Conservation (phyloP, 2,113 vertebrate species). For the Pardalotus punctatus region DNA sequence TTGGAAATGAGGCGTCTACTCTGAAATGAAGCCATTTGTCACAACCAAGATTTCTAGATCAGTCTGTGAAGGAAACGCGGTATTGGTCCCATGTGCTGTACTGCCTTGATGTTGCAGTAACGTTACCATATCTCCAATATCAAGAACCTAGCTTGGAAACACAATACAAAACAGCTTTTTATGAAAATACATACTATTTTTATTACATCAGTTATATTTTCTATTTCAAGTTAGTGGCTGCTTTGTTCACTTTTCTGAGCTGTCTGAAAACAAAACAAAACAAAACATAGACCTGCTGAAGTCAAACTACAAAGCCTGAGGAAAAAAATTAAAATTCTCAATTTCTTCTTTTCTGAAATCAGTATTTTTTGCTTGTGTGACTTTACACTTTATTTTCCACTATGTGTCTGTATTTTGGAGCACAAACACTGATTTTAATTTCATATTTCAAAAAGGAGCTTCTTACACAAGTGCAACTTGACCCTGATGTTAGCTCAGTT, state of each 20-base stretch:
- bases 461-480: background rate
- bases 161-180: background rate
- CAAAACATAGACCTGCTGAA: background rate
- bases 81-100: background rate
- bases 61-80: fast-evolving
- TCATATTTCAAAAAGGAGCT: background rate
- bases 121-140: background rate
- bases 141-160: background rate
- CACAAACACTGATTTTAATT: background rate
- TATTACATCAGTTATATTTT: background rate
- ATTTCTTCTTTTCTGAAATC: background rate
- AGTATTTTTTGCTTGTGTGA: background rate
- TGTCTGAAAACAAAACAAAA: background rate
- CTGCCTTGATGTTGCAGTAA: background rate
- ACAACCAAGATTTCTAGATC: background rate
- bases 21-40: background rate
- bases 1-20: background rate
- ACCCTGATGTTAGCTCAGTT: background rate
- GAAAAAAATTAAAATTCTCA: background rate
- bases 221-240: background rate
- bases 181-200: background rate
- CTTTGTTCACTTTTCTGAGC: background rate
- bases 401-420: background rate
- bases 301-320: background rate
- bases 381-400: background rate